A percentile compares a stretch with the other conserved stretches of the same genome.
Evolutionary conservation across 2,113 vertebrate genomes (phyloP).

Genomic region (Microcebus tavaratra): DNA sequence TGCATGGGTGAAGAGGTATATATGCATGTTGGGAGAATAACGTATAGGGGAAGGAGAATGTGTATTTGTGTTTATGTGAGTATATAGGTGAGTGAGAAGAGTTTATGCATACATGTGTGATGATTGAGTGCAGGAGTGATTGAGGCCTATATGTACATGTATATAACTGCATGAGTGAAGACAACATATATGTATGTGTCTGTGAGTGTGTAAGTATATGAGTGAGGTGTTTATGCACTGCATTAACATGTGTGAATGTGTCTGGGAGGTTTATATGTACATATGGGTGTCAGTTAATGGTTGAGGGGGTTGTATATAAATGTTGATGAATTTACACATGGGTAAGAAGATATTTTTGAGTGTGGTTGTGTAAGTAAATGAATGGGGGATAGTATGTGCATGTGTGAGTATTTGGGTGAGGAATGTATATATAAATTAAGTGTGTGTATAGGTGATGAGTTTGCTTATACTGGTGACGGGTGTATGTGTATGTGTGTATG

Average conservation of each 20-base stretch:
- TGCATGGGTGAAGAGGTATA: not conserved
- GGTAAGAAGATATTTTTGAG: not conserved
- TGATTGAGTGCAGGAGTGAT: not conserved
- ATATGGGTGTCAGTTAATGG: not conserved
- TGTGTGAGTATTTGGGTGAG: too few species aligned
- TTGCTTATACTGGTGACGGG: not conserved
- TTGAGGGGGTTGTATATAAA: not conserved
- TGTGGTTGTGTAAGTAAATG: not conserved
- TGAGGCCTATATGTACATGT: not conserved
- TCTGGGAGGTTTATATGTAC: not conserved
- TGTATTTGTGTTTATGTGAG: not conserved
- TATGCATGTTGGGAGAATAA: not conserved
- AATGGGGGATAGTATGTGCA: not conserved
- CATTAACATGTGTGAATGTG: not conserved
- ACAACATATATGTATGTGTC: not conserved
- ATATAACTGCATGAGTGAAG: not conserved
- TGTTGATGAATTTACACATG: not conserved
- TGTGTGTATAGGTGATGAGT: not conserved
- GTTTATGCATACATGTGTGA: not conserved
- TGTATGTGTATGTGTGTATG: not conserved
- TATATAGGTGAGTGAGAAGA: not conserved
- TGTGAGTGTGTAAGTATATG: not conserved
- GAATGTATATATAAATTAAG: not conserved
- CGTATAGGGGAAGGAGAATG: not conserved
- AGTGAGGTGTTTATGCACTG: not conserved